Conservation (phyloP, 2,113 vertebrate genomes). For the Bostrychus sinensis region DNA sequence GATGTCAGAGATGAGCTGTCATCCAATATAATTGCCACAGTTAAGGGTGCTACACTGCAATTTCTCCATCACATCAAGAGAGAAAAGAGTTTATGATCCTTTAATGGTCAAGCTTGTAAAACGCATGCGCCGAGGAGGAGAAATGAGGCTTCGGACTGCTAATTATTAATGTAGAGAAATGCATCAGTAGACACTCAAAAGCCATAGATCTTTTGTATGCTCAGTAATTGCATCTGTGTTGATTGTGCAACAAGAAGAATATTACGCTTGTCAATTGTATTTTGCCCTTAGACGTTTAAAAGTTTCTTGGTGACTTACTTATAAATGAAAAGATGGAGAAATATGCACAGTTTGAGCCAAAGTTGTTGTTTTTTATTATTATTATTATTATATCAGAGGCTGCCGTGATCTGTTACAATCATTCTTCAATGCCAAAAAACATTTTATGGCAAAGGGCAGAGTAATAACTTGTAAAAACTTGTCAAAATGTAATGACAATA, state of each 20-base stretch:
- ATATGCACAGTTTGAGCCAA: background rate
- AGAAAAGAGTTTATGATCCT: slow-evolving; percentile 46
- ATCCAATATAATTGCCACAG: slow-evolving; percentile 59
- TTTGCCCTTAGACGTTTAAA: background rate
- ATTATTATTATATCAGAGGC: background rate
- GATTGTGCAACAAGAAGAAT: background rate
- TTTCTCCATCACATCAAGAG: slow-evolving; percentile 43
- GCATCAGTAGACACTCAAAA: background rate
- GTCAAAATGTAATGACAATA: slow-evolving; percentile 19
- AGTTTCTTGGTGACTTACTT: background rate
- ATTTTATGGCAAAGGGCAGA: slow-evolving; percentile 2
- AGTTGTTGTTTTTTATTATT: background rate
- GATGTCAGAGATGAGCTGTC: slow-evolving; percentile 54
- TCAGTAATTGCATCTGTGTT: too few species aligned
- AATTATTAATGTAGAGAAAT: slow-evolving; percentile 10
- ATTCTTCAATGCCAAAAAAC: background rate
- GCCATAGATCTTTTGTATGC: too few species aligned
- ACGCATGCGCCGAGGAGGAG: slow-evolving; percentile 32
- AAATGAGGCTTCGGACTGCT: background rate
- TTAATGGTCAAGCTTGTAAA: slow-evolving; percentile 52
- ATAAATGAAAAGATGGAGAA: background rate
- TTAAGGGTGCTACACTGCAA: slow-evolving; percentile 39
- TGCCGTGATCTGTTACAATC: background rate
- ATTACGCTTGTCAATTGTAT: background rate
- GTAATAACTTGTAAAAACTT: slow-evolving; percentile 27